phyloP scores from a whole-genome alignment of 2,797 vertebrate species.

The Macropodus opercularis region DNA sequence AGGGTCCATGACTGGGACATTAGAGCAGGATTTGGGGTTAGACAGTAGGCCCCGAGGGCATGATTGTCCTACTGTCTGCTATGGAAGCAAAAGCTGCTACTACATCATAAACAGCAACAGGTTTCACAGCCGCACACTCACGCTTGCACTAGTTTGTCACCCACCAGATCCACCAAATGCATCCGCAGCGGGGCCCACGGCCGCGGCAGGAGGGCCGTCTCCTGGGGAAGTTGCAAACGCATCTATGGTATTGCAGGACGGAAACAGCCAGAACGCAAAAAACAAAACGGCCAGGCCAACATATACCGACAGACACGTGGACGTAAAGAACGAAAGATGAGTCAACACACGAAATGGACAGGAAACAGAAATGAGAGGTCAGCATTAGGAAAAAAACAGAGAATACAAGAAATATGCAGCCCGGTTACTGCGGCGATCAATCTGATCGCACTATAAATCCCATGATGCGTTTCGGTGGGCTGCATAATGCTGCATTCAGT shows the following conservation, averaged over 20 bases:
- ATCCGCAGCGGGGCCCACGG: slow-evolving; percentile 93
- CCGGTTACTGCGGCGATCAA: slow-evolving; percentile 32
- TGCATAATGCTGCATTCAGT: slow-evolving; percentile 78
- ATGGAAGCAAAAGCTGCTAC: slow-evolving; percentile 59
- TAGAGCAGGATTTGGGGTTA: slow-evolving; percentile 58
- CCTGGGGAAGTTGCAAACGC: slow-evolving; percentile 98
- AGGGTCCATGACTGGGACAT: slow-evolving; percentile 62
- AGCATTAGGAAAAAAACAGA: slow-evolving; percentile 75
- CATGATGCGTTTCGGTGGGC: slow-evolving; percentile 44
- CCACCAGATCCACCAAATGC: slow-evolving; percentile 99
- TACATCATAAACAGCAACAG: slow-evolving; percentile 36
- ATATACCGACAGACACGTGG: slow-evolving; percentile 62
- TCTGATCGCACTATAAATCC: slow-evolving; percentile 34
- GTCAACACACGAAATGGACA: slow-evolving; percentile 67
- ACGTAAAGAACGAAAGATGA: slow-evolving; percentile 62
- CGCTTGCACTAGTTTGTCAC: slow-evolving; percentile 74
- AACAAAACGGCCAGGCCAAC: slow-evolving; percentile 49
- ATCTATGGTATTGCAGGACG: slow-evolving; percentile 87
- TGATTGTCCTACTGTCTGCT: slow-evolving; percentile 63
- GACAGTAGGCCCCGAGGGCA: slow-evolving; percentile 55
- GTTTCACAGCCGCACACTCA: slow-evolving; percentile 18
- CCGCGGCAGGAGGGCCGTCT: slow-evolving; percentile 91
- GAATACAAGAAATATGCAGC: slow-evolving; percentile 81
- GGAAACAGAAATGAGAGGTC: slow-evolving; percentile 72
- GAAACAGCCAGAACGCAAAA: slow-evolving; percentile 64